phyloP scores from a whole-genome alignment of 1,140 invertebrate species.

The Drosophila sechellia region DNA sequence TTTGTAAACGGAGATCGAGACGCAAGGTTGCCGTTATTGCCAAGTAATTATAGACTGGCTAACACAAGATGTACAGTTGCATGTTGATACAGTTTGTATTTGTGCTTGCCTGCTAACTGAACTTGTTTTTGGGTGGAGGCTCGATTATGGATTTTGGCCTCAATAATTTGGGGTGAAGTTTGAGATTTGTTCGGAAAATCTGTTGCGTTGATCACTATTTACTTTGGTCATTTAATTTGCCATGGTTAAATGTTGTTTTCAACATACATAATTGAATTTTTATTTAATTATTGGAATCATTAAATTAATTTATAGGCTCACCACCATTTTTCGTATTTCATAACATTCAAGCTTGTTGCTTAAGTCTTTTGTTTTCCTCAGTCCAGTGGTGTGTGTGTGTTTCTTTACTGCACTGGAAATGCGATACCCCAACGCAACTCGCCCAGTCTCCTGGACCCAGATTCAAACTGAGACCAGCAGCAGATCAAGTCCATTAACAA shows the following conservation, averaged over 20 bases:
- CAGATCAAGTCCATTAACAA: slow-evolving; percentile 58
- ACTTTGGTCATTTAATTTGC: too few species aligned
- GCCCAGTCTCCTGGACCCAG: slow-evolving; percentile 1
- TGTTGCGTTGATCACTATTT: too few species aligned
- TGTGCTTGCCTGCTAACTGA: slow-evolving; percentile 26
- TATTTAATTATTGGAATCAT: too few species aligned
- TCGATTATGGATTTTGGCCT: slow-evolving; percentile 1
- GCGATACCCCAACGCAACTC: slow-evolving; percentile 1
- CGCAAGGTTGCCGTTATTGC: slow-evolving; percentile 80
- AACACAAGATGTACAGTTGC: slow-evolving; percentile 55
- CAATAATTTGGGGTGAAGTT: slow-evolving; percentile 14
- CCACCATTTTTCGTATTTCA: slow-evolving; percentile 2
- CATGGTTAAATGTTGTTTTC: too few species aligned
- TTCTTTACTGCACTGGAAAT: slow-evolving; percentile 37
- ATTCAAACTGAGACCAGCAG: slow-evolving; percentile 15
- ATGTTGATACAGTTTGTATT: slow-evolving; percentile 43
- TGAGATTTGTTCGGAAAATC: neutral
- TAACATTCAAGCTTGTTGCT: slow-evolving; percentile 48
- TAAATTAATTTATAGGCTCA: too few species aligned
- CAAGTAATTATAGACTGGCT: slow-evolving; percentile 73
- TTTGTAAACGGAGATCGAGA: slow-evolving; percentile 67
- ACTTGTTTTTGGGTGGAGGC: slow-evolving; percentile 23
- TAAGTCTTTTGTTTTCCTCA: slow-evolving; percentile 61
- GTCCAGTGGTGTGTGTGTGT: slow-evolving; percentile 5
- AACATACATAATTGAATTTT: too few species aligned